Evolutionary conservation across 2,888 invertebrate species (phyloP).

Genomic region (Oscheius onirici): DNA sequence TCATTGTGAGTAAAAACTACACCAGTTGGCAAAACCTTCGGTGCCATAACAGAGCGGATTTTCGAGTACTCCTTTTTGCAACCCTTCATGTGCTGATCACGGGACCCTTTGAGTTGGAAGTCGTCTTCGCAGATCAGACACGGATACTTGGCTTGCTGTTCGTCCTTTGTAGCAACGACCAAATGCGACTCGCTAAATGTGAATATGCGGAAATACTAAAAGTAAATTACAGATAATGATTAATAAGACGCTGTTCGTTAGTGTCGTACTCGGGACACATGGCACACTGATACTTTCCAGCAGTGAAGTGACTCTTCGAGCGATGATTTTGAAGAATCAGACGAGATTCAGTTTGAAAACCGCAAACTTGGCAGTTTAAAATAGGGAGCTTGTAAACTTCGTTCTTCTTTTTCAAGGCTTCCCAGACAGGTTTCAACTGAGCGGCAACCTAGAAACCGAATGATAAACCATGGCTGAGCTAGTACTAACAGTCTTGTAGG

Average conservation of each 20-base stretch:
- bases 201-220: not conserved
- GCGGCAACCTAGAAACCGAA: conserved; percentile 69
- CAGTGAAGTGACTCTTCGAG: conserved; percentile 57
- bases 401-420: conserved; percentile 62
- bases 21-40: conserved; percentile 31
- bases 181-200: conserved; percentile 59
- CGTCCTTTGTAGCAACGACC: conserved; percentile 58
- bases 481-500: conserved; percentile 62
- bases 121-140: conserved; percentile 69
- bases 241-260: conserved; percentile 63
- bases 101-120: conserved; percentile 63
- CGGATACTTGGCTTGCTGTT: conserved; percentile 62
- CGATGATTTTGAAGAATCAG: conserved; percentile 58
- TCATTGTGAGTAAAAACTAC: not conserved
- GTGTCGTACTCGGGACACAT: conserved; percentile 68
- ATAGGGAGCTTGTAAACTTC: conserved; percentile 63
- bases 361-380: conserved; percentile 59
- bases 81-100: conserved; percentile 54
- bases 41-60: conserved; percentile 52
- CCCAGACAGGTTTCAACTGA: conserved; percentile 70
- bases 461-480: no score
- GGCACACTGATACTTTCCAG: conserved; percentile 61
- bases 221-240: conserved; percentile 62
- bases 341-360: conserved; percentile 66
- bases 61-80: conserved; percentile 66